Evolutionary conservation across 2,113 vertebrate species (phyloP).

Genomic region (Cyphomyrus plagiostoma): DNA sequence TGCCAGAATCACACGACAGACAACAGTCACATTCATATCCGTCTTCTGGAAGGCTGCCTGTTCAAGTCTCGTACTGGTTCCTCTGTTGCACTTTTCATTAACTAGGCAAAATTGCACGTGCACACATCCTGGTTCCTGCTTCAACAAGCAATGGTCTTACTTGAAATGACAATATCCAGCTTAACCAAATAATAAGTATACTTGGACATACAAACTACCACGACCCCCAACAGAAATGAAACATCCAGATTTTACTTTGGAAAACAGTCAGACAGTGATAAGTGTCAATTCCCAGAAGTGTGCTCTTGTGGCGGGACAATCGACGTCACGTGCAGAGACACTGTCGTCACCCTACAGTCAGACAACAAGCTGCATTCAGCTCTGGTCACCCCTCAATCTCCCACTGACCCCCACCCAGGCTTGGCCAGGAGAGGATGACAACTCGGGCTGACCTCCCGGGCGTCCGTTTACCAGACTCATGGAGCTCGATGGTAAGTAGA

Average conservation of each 20-base stretch:
- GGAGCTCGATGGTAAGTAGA: not conserved
- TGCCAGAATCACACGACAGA: conserved; percentile 36
- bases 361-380: not conserved
- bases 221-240: not conserved
- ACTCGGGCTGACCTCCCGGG: not conserved
- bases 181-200: not conserved
- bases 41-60: not conserved
- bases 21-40: not conserved
- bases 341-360: not conserved
- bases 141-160: no score
- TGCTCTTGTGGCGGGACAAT: not conserved
- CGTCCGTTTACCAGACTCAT: not conserved
- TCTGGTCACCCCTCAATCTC: not conserved
- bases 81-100: not conserved
- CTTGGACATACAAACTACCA: not conserved
- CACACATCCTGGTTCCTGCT: no score
- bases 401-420: not conserved
- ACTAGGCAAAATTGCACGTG: not conserved
- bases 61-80: not conserved
- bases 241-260: not conserved
- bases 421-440: not conserved
- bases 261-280: not conserved
- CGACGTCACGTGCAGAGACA: not conserved
- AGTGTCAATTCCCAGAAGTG: not conserved
- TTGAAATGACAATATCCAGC: no score